These are phyloP conservation scores for Eremophila alpestris DNA, from an alignment of 2,797 vertebrate species.

Conservation along the genomic window DNA sequence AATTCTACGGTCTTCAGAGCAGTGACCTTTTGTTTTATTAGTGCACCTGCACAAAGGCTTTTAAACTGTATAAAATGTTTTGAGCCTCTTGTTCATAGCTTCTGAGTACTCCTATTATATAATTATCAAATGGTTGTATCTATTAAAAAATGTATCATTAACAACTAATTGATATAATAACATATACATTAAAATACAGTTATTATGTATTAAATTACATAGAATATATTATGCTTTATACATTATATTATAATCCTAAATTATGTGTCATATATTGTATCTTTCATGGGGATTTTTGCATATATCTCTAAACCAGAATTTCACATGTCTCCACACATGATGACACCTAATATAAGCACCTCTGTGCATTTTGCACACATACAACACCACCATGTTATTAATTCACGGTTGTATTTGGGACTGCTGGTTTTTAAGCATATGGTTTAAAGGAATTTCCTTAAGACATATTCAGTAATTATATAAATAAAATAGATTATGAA, in stretches of 20 bases:
- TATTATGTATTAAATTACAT: neutral
- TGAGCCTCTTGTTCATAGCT: neutral
- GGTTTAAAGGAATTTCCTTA: constrained; percentile 16
- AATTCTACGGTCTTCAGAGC: neutral
- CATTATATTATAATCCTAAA: neutral
- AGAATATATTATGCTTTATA: neutral
- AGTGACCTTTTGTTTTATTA: neutral
- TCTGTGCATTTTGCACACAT: neutral
- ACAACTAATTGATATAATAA: neutral
- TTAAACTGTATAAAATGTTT: neutral
- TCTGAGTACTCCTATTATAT: neutral
- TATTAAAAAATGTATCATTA: neutral
- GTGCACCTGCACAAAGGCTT: neutral
- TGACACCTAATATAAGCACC: neutral
- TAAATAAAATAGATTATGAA: neutral
- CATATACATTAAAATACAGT: neutral
- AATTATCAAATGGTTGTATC: neutral
- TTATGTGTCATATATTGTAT: neutral
- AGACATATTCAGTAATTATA: neutral
- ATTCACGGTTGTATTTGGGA: neutral
- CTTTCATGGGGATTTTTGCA: neutral
- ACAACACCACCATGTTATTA: neutral
- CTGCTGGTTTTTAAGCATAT: neutral
- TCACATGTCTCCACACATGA: neutral
- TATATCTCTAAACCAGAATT: neutral